A percentile compares a stretch with the other conserved stretches of the same genome.
Evolutionary conservation across 2,888 invertebrate species (phyloP).

Genomic region (Metallyticus violacea): DNA sequence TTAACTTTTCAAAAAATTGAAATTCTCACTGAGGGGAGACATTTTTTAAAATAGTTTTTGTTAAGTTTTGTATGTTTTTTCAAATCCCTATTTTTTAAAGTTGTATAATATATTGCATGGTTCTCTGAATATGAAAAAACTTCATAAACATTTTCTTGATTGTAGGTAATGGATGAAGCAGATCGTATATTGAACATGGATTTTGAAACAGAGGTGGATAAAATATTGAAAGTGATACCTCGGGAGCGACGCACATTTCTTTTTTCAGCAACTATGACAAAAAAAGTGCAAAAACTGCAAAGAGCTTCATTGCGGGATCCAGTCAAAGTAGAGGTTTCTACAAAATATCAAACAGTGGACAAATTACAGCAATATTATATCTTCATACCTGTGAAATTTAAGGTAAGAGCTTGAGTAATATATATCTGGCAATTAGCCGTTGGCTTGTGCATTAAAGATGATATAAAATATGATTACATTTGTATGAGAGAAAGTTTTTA

Average conservation of each 20-base stretch:
- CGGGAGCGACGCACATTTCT: slow-evolving; percentile 87
- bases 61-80: too few relatives aligned
- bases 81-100: too few relatives aligned
- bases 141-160: neutral
- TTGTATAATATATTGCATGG: too few relatives aligned
- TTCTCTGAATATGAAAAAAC: too few relatives aligned
- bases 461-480: too few relatives aligned
- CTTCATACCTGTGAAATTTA: slow-evolving; percentile 93
- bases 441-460: too few relatives aligned
- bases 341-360: slow-evolving; percentile 97
- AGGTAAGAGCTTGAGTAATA: too few relatives aligned
- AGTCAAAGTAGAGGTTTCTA: slow-evolving; percentile 92
- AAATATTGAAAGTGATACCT: slow-evolving; percentile 89
- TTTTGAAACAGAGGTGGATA: slow-evolving; percentile 96
- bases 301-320: slow-evolving; percentile 92
- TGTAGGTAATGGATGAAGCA: slow-evolving; percentile 95
- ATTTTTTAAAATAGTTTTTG: too few relatives aligned
- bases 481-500: too few relatives aligned
- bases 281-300: slow-evolving; percentile 93
- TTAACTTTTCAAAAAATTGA: too few relatives aligned
- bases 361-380: slow-evolving; percentile 92
- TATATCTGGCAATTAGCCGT: too few relatives aligned
- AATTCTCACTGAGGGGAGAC: too few relatives aligned
- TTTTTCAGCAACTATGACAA: slow-evolving; percentile 99
- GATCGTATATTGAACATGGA: slow-evolving; percentile 99